Evolutionary conservation across 2,113 vertebrate species (phyloP).

Genomic region (Xiphophorus hellerii): DNA sequence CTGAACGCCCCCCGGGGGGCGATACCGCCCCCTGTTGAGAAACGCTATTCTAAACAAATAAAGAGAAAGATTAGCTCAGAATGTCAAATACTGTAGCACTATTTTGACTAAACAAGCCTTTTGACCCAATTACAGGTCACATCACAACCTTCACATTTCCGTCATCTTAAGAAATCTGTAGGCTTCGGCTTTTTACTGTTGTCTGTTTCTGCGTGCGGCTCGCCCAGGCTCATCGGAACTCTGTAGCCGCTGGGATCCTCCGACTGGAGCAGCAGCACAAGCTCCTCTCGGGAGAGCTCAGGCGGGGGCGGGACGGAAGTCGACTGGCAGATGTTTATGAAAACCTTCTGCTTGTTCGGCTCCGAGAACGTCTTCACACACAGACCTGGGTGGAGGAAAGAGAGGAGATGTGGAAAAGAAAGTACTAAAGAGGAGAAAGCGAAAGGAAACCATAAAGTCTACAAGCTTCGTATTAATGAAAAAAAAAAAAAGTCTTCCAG

Average conservation of each 20-base stretch:
- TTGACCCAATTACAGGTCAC: too few species aligned
- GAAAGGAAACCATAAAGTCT: too few species aligned
- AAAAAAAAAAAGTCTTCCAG: neutral
- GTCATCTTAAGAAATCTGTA: neutral
- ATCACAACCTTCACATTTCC: too few species aligned
- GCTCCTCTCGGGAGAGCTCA: conserved; percentile 81
- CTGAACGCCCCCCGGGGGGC: too few species aligned
- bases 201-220: conserved; percentile 87
- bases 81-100: too few species aligned
- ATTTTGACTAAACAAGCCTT: too few species aligned
- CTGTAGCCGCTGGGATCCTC: conserved; percentile 86
- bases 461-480: too few species aligned
- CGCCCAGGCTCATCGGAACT: conserved; percentile 92
- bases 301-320: conserved; percentile 84
- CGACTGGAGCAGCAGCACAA: conserved; percentile 86
- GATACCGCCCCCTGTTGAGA: too few species aligned
- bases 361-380: conserved; percentile 85
- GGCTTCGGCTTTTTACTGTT: conserved; percentile 78
- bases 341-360: conserved; percentile 81
- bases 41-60: too few species aligned
- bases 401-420: neutral
- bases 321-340: conserved; percentile 90
- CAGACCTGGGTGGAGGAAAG: conserved; percentile 75
- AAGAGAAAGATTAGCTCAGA: too few species aligned
- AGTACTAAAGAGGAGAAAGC: too few species aligned